Evolutionary conservation across 2,797 vertebrate species (phyloP).

Genomic region (Erethizon dorsatum): DNA sequence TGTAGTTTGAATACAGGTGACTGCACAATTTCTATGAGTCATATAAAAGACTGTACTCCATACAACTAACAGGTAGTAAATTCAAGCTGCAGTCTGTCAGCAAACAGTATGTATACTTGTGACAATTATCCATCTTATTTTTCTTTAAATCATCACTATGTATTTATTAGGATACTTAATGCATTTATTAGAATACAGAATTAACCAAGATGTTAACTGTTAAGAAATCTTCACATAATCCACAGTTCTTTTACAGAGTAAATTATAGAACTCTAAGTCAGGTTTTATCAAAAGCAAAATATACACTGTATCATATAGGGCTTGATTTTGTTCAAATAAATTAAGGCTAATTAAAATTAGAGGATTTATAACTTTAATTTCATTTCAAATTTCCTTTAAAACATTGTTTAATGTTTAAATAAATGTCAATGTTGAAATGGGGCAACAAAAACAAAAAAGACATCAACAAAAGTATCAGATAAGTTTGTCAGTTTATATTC

Average conservation of each 20-base stretch:
- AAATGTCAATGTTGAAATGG: background rate
- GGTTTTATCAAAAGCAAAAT: slow-evolving; percentile 9
- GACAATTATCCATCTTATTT: background rate
- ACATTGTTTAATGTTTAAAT: background rate
- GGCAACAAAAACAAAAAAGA: background rate
- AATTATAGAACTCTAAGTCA: background rate
- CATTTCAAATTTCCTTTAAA: background rate
- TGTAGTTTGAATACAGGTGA: background rate
- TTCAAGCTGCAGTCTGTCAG: background rate
- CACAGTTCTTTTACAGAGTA: background rate
- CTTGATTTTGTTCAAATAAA: slow-evolving; percentile 21
- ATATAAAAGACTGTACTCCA: background rate
- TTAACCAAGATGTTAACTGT: slow-evolving; percentile 49
- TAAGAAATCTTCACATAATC: slow-evolving; percentile 39
- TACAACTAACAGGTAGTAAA: background rate
- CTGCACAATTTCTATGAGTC: slow-evolving; percentile 8
- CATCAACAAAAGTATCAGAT: background rate
- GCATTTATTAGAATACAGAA: slow-evolving; percentile 42
- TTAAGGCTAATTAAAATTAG: slow-evolving; percentile 2
- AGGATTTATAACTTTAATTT: background rate
- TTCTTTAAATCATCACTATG: slow-evolving; percentile 4
- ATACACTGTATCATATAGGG: background rate
- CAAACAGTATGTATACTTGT: background rate
- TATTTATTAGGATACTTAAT: background rate
- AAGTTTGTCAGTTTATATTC: background rate